Percentiles rank a stretch among this genome's conserved stretches.
Evolutionary conservation across 2,888 invertebrate species (phyloP).

Genomic region (Machimus atricapillus): DNA sequence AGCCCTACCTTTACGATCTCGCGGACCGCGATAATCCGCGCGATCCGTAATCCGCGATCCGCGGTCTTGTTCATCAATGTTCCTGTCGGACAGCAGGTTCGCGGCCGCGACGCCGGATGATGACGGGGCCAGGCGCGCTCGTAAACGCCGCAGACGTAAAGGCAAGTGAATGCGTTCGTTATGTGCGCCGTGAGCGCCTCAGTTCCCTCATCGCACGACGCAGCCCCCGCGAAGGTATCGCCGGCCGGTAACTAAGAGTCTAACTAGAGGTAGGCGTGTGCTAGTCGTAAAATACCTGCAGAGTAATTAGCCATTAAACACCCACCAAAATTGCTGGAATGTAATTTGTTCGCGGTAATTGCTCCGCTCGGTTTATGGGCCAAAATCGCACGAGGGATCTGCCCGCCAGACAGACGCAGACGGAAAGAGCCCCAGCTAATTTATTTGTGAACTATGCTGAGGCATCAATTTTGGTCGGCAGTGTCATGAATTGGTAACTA

Average conservation of each 20-base stretch:
- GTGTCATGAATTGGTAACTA: background rate
- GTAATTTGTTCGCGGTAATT: slow-evolving; percentile 35
- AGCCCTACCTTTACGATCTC: slow-evolving; percentile 24
- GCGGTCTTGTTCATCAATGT: slow-evolving; percentile 25
- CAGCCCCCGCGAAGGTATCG: slow-evolving; percentile 9
- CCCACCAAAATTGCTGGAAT: slow-evolving; percentile 39
- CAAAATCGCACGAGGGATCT: background rate
- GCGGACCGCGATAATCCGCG: background rate
- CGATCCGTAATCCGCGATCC: background rate
- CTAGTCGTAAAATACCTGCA: slow-evolving; percentile 41
- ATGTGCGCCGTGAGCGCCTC: background rate
- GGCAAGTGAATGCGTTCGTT: slow-evolving; percentile 27
- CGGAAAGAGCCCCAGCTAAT: background rate
- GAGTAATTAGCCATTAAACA: slow-evolving; percentile 44
- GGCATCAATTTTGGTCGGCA: background rate
- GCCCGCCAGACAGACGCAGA: background rate
- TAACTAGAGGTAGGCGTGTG: slow-evolving; percentile 40
- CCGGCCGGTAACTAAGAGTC: slow-evolving; percentile 5
- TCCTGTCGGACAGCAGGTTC: slow-evolving; percentile 23
- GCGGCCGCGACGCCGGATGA: background rate
- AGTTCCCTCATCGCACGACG: background rate
- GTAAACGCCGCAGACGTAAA: slow-evolving; percentile 10
- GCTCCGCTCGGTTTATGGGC: slow-evolving; percentile 22
- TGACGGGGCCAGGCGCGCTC: background rate
- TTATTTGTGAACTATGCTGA: background rate